Evolutionary conservation across 2,888 invertebrate genomes (phyloP).

Genomic region (Eutolmus rufibarbis): DNA sequence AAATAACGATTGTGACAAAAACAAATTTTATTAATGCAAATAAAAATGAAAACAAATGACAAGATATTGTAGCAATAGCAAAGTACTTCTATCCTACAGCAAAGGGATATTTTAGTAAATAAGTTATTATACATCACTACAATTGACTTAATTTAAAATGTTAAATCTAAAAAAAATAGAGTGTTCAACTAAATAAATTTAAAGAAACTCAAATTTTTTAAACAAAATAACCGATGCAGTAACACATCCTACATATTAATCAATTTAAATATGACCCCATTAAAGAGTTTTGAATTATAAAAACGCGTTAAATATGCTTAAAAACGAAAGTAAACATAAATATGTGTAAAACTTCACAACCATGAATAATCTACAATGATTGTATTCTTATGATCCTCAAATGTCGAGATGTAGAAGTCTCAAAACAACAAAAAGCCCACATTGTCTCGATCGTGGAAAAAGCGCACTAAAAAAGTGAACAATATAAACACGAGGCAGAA

Average conservation of each 20-base stretch:
- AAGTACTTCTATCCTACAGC: background rate
- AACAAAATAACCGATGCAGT: background rate
- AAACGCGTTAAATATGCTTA: background rate
- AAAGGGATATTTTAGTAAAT: background rate
- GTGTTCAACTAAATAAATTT: background rate
- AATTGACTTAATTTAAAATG: background rate
- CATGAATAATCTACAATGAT: conserved; percentile 42
- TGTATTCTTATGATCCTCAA: conserved; percentile 19
- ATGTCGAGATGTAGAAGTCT: conserved; percentile 35
- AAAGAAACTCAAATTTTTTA: background rate
- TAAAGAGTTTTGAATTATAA: background rate
- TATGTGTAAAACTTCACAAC: conserved; percentile 39
- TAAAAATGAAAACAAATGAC: background rate
- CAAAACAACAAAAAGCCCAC: background rate
- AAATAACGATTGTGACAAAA: background rate
- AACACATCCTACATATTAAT: background rate
- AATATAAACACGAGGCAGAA: conserved; percentile 21
- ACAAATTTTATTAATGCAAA: background rate
- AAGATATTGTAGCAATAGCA: background rate
- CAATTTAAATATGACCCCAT: background rate
- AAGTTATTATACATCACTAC: background rate
- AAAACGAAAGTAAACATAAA: conserved; percentile 1
- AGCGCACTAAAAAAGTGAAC: background rate
- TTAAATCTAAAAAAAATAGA: background rate
- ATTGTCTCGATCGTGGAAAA: background rate